phyloP scores from a whole-genome alignment of 2,113 vertebrate species.

The Hiodon alosoides region DNA sequence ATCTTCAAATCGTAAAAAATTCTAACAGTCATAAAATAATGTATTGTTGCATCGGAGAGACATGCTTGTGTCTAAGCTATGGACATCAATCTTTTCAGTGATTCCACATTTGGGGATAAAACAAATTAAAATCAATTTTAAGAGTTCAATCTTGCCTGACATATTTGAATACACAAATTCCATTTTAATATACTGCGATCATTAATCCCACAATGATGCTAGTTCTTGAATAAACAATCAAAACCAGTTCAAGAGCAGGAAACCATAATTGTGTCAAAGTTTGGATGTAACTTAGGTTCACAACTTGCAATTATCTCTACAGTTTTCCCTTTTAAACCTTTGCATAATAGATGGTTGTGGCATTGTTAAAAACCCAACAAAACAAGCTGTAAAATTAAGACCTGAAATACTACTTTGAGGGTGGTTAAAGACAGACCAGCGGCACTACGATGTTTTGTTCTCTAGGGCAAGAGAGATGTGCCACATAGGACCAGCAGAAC shows the following conservation, averaged over 20 bases:
- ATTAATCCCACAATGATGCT: not conserved
- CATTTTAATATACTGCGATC: not conserved
- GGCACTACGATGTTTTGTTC: conserved; percentile 55
- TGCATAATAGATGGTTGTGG: no score
- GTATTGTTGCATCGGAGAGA: not conserved
- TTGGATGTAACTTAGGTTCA: not conserved
- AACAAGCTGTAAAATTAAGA: conserved; percentile 9
- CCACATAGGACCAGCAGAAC: conserved; percentile 54
- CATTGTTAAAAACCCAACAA: conserved; percentile 12
- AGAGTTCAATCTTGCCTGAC: not conserved
- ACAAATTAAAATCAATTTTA: conserved; percentile 5
- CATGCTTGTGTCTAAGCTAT: not conserved
- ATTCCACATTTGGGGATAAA: conserved; percentile 11
- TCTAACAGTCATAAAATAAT: no score
- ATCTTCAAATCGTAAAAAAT: no score
- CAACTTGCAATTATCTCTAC: no score
- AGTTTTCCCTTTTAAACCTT: no score
- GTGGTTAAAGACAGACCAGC: conserved; percentile 47
- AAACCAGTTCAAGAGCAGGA: not conserved
- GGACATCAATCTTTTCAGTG: not conserved
- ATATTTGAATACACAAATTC: not conserved
- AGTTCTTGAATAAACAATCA: not conserved
- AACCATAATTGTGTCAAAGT: not conserved
- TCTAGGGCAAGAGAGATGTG: conserved; percentile 55
- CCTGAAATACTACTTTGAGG: conserved; percentile 12